phyloP scores from a whole-genome alignment of 2,113 vertebrate species.

The Entosphenus tridentatus region DNA sequence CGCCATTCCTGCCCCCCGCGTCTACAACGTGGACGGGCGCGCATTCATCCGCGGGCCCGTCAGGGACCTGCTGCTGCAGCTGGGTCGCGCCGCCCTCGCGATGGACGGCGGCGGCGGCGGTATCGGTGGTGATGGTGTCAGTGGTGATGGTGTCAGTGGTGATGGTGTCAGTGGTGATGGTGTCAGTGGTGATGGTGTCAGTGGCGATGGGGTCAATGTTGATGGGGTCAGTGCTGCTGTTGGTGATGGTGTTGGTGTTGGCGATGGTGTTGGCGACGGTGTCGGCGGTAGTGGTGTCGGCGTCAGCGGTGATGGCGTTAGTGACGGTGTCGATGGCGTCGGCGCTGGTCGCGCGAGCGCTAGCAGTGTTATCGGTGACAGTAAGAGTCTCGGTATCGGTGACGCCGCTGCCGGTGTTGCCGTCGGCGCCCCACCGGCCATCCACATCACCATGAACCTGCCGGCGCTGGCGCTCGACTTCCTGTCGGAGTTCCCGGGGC shows the following conservation, averaged over 20 bases:
- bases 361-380: too few relatives aligned
- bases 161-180: too few relatives aligned
- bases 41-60: slow-evolving; percentile 53
- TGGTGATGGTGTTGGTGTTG: background rate
- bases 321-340: too few relatives aligned
- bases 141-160: background rate
- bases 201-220: background rate
- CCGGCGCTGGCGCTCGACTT: slow-evolving; percentile 68
- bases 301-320: too few relatives aligned
- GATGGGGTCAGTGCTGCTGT: background rate
- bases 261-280: background rate
- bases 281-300: too few relatives aligned
- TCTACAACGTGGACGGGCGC: slow-evolving; percentile 64
- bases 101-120: too few relatives aligned
- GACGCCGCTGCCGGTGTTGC: too few relatives aligned
- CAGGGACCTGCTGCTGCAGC: slow-evolving; percentile 35
- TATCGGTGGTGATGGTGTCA: too few relatives aligned
- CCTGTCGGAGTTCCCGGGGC: slow-evolving; percentile 40
- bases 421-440: background rate
- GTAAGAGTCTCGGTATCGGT: too few relatives aligned
- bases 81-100: slow-evolving; percentile 13
- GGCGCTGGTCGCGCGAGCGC: too few relatives aligned
- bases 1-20: slow-evolving; percentile 15
- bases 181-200: background rate
- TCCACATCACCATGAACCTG: slow-evolving; percentile 83